Conservation (phyloP, 2,888 invertebrate genomes). For the Anorthoa munda region DNA sequence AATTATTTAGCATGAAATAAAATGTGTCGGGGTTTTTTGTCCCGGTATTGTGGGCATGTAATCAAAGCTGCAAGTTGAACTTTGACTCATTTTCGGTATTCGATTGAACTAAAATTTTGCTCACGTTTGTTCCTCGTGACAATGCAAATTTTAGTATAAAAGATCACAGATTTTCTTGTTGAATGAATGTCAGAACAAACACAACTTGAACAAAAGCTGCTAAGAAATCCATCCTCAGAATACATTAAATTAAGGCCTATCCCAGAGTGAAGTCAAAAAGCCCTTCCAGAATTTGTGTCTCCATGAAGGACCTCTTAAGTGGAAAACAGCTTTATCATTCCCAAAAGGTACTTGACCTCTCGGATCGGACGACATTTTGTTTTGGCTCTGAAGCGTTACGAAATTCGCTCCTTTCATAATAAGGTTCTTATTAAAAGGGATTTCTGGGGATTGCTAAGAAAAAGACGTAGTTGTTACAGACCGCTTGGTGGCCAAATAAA, state of each 20-base stretch:
- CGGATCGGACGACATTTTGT: conserved; percentile 32
- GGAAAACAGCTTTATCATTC: conserved; percentile 47
- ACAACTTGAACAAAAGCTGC: conserved; percentile 4
- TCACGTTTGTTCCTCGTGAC: too few species aligned
- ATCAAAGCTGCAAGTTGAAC: too few species aligned
- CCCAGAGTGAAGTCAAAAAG: conserved; percentile 8
- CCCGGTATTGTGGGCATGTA: too few species aligned
- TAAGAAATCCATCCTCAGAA: conserved; percentile 22
- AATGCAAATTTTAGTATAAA: too few species aligned
- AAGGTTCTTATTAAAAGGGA: conserved; percentile 43
- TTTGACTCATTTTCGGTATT: too few species aligned
- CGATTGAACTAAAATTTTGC: too few species aligned
- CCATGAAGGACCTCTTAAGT: conserved; percentile 25
- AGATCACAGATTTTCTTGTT: too few species aligned
- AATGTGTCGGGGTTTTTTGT: too few species aligned
- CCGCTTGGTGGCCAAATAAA: conserved; percentile 37
- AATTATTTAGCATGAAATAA: too few species aligned
- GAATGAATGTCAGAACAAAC: too few species aligned
- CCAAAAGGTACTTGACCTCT: conserved; percentile 35
- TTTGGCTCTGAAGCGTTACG: conserved; percentile 29
- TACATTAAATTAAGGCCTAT: conserved; percentile 22
- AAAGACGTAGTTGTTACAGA: conserved; percentile 12
- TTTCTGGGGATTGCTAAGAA: conserved; percentile 15
- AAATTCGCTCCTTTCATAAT: conserved; percentile 17
- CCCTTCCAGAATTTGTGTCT: conserved; percentile 9